phyloP scores from a whole-genome alignment of 1,140 invertebrate genomes.

The Atta texana region DNA sequence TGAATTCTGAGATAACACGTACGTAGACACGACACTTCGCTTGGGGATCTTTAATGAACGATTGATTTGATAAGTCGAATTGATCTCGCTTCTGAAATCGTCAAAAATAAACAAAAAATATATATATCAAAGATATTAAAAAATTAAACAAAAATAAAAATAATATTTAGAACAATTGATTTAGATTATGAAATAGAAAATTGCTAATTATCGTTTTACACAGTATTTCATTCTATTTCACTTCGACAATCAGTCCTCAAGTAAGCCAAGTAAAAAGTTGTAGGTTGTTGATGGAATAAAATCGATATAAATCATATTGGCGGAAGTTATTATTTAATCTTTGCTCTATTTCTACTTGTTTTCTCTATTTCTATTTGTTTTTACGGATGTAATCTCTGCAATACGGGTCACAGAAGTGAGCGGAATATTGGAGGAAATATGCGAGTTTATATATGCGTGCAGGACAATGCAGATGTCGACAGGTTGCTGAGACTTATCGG shows the following conservation, averaged over 20 bases:
- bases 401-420: background rate
- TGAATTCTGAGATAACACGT: conserved; percentile 55
- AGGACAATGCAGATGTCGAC: conserved; percentile 12
- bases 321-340: background rate
- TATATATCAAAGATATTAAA: background rate
- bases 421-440: background rate
- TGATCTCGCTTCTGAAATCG: background rate
- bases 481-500: conserved; percentile 39
- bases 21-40: conserved; percentile 42
- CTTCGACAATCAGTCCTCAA: background rate
- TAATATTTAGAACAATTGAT: background rate
- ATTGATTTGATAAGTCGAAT: background rate
- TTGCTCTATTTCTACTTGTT: background rate
- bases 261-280: background rate
- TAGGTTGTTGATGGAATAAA: background rate
- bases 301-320: background rate
- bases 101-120: background rate
- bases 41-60: background rate
- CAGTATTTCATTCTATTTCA: background rate
- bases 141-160: background rate
- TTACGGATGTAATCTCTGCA: background rate
- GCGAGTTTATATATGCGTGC: conserved; percentile 2
- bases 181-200: conserved; percentile 7
- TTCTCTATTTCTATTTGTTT: background rate
- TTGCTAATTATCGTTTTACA: conserved; percentile 3